phyloP scores from a whole-genome alignment of 2,888 invertebrate genomes.

The Pantelozetes paolii region DNA sequence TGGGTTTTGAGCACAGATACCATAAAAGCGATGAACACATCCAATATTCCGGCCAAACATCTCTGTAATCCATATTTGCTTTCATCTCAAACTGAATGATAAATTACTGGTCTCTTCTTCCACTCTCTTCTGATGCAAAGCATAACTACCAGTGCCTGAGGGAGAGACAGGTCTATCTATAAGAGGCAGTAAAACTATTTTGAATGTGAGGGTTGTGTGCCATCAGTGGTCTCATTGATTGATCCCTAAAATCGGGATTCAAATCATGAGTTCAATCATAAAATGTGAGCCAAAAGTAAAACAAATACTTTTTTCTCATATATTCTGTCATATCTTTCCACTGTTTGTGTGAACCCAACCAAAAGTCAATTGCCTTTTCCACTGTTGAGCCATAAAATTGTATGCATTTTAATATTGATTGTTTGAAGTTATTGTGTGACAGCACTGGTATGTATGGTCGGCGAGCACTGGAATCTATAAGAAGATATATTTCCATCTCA shows the following conservation, averaged over 20 bases:
- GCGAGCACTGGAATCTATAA: background rate
- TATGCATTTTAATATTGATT: constrained; percentile 1
- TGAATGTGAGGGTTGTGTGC: too few relatives aligned
- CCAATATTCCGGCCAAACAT: constrained; percentile 1
- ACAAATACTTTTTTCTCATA: background rate
- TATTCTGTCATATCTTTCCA: background rate
- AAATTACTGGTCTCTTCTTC: constrained; percentile 2
- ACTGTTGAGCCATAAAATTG: background rate
- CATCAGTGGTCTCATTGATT: background rate
- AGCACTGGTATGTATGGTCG: background rate
- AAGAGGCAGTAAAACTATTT: background rate
- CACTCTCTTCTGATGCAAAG: background rate
- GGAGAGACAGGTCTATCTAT: background rate
- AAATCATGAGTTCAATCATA: background rate
- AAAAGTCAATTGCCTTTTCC: background rate
- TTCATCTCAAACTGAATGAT: background rate
- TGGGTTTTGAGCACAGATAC: background rate
- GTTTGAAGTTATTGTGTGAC: too few relatives aligned
- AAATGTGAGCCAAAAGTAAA: background rate
- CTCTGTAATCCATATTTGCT: background rate
- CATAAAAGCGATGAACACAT: background rate
- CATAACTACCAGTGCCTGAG: constrained; percentile 8
- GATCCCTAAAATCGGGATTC: constrained; percentile 4
- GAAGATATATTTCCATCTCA: background rate
- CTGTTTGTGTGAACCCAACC: background rate